phyloP scores from a whole-genome alignment of 2,113 vertebrate species.

The Cochlearius cochlearius region DNA sequence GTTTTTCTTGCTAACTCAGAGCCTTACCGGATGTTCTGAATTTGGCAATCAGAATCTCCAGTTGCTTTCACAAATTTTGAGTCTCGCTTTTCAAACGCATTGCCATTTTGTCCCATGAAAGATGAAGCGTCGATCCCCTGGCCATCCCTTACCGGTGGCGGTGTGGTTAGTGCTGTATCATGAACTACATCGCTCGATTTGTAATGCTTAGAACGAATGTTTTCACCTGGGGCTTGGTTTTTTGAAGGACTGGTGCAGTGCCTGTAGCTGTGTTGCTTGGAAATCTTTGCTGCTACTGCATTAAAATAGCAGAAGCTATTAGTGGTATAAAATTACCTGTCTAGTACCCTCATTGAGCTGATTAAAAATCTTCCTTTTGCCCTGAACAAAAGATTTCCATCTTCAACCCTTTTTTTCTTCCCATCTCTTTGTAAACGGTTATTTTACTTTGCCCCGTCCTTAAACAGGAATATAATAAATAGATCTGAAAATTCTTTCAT shows the following conservation, averaged over 20 bases:
- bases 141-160: neutral
- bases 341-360: neutral
- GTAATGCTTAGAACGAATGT: neutral
- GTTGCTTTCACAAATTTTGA: neutral
- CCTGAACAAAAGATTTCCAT: neutral
- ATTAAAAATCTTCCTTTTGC: neutral
- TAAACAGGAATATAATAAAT: neutral
- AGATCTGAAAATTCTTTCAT: neutral
- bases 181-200: rapidly evolving
- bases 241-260: neutral
- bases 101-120: neutral
- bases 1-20: neutral
- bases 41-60: neutral
- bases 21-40: neutral
- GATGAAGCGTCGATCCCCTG: neutral
- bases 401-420: neutral
- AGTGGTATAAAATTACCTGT: neutral
- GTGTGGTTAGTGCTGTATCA: neutral
- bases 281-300: neutral
- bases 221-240: neutral
- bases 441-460: neutral
- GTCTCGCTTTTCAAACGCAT: neutral
- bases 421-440: neutral
- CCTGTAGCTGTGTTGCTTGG: neutral
- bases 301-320: neutral